These are phyloP conservation scores for Melangyna quadrimaculata DNA, from an alignment of 2,888 invertebrate species.

Conservation along the genomic window DNA sequence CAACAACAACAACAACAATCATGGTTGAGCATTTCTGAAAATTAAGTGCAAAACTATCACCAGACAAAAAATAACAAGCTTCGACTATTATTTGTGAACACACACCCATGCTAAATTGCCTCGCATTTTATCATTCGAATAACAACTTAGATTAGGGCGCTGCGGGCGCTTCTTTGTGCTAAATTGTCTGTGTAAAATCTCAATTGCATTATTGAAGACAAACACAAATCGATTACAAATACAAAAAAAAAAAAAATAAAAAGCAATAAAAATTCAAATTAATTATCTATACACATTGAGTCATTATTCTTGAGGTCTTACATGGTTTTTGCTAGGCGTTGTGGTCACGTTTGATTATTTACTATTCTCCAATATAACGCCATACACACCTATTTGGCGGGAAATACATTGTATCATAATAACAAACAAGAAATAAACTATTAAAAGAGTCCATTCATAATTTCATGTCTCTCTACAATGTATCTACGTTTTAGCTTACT, in stretches of 20 bases:
- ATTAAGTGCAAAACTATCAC: conserved; percentile 68
- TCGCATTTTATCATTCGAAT: neutral
- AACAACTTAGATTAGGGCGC: conserved; percentile 12
- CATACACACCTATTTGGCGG: neutral
- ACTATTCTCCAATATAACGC: neutral
- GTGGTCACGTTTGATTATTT: neutral
- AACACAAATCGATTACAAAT: neutral
- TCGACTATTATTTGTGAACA: conserved; percentile 43
- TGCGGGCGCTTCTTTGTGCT: neutral
- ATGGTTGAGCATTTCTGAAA: conserved; percentile 50
- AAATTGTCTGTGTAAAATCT: conserved; percentile 32
- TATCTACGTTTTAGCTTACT: neutral
- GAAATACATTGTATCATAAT: neutral
- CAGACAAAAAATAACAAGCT: conserved; percentile 55
- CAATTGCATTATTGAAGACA: conserved; percentile 32
- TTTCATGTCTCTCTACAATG: conserved; percentile 1
- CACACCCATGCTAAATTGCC: conserved; percentile 1
- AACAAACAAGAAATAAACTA: neutral
- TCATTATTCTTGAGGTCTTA: conserved; percentile 16
- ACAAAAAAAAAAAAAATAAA: conserved; percentile 30
- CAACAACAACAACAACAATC: conserved; percentile 23
- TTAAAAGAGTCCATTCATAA: conserved; percentile 48
- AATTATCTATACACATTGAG: conserved; percentile 32
- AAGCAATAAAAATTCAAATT: conserved; percentile 38
- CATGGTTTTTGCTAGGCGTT: neutral